Conservation (phyloP, 1,140 invertebrate species). For the Drosophila pseudoananassae region DNA sequence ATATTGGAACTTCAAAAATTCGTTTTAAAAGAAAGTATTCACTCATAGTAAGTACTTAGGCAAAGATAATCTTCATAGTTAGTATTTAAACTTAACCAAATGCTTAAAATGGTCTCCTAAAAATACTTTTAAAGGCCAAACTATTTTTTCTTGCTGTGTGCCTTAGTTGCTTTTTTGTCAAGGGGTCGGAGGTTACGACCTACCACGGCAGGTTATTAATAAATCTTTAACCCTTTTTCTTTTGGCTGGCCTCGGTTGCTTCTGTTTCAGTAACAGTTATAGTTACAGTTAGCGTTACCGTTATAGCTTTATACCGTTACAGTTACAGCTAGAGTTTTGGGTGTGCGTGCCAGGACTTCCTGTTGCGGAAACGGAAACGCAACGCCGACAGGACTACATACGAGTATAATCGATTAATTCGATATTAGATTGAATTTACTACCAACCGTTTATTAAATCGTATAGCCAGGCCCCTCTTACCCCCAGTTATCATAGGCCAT, state of each 20-base stretch:
- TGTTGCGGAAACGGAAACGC: conserved; percentile 83
- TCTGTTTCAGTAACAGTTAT: conserved; percentile 9
- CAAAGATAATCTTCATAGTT: too few relatives aligned
- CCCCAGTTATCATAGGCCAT: conserved; percentile 3
- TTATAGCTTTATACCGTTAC: neutral
- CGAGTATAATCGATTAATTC: conserved; percentile 83
- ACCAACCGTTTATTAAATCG: conserved; percentile 14
- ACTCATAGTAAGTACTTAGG: too few relatives aligned
- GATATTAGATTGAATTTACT: conserved; percentile 84
- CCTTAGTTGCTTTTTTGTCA: conserved; percentile 2
- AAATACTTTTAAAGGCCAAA: too few relatives aligned
- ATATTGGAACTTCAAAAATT: too few relatives aligned
- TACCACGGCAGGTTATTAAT: conserved; percentile 66
- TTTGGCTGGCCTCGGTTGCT: conserved; percentile 2
- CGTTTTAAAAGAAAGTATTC: too few relatives aligned
- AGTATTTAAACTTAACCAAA: too few relatives aligned
- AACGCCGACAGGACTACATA: conserved; percentile 75
- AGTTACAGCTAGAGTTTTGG: conserved; percentile 14
- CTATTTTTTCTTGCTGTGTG: conserved; percentile 10
- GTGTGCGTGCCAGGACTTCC: conserved; percentile 63
- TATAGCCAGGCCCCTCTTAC: neutral
- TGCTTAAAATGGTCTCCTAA: too few relatives aligned
- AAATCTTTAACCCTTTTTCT: conserved; percentile 81
- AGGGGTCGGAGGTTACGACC: conserved; percentile 9
- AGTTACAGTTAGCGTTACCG: conserved; percentile 13